Percentiles rank a stretch among this genome's conserved stretches.
Evolutionary conservation across 2,113 vertebrate species (phyloP).

Genomic region (Varanus salvator): DNA sequence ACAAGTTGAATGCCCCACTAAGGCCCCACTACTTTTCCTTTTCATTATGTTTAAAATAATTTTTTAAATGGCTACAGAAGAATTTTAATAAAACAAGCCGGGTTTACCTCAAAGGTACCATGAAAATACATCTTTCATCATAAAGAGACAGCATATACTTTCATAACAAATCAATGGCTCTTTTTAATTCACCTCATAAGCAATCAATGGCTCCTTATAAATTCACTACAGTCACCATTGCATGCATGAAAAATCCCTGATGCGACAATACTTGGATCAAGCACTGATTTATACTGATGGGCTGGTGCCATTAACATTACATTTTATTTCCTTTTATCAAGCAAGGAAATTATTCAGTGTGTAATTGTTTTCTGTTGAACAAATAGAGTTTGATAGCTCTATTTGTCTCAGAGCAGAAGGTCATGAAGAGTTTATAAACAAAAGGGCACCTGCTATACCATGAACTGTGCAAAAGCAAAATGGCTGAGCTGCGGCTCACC

Average conservation of each 20-base stretch:
- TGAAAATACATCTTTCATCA: neutral
- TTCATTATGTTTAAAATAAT: slow-evolving; percentile 21
- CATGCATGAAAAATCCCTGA: slow-evolving; percentile 35
- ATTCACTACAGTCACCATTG: neutral
- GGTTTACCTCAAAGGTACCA: neutral
- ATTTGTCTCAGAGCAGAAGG: slow-evolving; percentile 31
- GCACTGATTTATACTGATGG: slow-evolving; percentile 26
- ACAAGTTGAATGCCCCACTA: neutral
- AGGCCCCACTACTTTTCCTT: neutral
- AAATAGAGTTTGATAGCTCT: slow-evolving; percentile 42
- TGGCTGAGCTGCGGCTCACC: neutral
- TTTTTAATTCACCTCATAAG: neutral
- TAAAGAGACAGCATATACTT: neutral
- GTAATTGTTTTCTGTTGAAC: slow-evolving; percentile 45
- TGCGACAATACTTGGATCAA: neutral
- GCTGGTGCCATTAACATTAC: neutral
- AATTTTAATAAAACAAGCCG: neutral
- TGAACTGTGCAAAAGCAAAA: neutral
- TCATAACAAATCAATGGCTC: neutral
- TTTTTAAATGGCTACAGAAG: neutral
- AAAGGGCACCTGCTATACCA: neutral
- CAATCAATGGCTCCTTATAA: slow-evolving; percentile 5
- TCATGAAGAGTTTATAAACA: slow-evolving; percentile 41
- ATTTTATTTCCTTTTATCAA: neutral
- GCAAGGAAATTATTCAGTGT: slow-evolving; percentile 36